These are phyloP conservation scores for Macrophya alboannulata DNA, from an alignment of 2,888 invertebrate species.

Conservation along the genomic window DNA sequence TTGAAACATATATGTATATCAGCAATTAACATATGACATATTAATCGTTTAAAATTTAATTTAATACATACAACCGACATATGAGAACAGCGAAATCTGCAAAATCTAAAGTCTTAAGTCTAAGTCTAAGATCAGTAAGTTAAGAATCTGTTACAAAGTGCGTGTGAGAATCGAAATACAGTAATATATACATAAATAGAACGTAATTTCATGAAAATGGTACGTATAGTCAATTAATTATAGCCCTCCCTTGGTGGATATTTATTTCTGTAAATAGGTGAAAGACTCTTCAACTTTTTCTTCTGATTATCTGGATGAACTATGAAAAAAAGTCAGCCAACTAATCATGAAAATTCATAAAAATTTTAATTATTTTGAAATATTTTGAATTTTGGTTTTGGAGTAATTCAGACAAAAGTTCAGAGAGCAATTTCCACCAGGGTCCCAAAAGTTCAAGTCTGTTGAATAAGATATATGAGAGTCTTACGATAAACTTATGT, in stretches of 20 bases:
- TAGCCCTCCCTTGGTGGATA: too few relatives aligned
- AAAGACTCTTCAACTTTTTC: background rate
- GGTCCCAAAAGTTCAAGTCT: background rate
- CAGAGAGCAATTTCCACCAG: background rate
- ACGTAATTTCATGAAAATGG: background rate
- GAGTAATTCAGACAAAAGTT: background rate
- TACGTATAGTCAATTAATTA: constrained; percentile 25
- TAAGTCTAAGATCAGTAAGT: constrained; percentile 34
- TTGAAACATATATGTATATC: constrained; percentile 17
- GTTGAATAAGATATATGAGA: background rate
- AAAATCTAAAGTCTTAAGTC: background rate
- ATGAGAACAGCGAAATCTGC: background rate
- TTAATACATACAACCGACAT: constrained; percentile 29
- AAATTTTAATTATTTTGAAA: background rate
- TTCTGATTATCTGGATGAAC: background rate
- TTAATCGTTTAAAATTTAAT: constrained; percentile 14
- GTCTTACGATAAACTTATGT: background rate
- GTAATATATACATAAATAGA: constrained; percentile 14
- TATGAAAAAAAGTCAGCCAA: too few relatives aligned
- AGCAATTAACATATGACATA: constrained; percentile 17
- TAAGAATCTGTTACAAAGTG: constrained; percentile 4
- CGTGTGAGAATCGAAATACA: constrained; percentile 43
- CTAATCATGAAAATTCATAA: background rate
- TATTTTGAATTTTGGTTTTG: background rate
- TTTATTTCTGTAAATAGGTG: background rate